A percentile compares a stretch with the other conserved stretches of the same genome.
These are phyloP conservation scores for Melanargia galathea DNA, from an alignment of 2,888 invertebrate species.

Conservation along the genomic window DNA sequence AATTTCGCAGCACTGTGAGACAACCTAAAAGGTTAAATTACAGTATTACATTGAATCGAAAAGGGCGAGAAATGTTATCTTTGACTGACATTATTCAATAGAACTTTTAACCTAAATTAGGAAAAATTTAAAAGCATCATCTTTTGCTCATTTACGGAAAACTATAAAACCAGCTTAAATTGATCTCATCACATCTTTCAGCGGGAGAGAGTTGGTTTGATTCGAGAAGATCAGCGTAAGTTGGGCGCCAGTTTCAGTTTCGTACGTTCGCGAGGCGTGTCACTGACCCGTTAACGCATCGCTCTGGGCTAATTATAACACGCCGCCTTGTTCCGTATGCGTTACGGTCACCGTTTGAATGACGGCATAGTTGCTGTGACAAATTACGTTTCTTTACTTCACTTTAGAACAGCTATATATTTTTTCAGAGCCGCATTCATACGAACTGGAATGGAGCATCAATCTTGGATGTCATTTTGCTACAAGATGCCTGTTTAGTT, in stretches of 20 bases:
- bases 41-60: neutral
- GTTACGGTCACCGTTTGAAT: slow-evolving; percentile 27
- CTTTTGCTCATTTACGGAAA: slow-evolving; percentile 4
- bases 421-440: neutral
- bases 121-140: neutral
- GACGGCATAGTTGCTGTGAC: slow-evolving; percentile 34
- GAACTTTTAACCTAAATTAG: slow-evolving; percentile 8
- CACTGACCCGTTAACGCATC: slow-evolving; percentile 78
- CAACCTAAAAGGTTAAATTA: too few species aligned
- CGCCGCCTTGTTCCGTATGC: slow-evolving; percentile 59
- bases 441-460: too few species aligned
- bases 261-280: slow-evolving; percentile 62
- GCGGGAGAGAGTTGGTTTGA: slow-evolving; percentile 27
- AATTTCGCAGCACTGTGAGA: too few species aligned
- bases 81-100: neutral
- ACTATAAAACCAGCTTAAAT: slow-evolving; percentile 11
- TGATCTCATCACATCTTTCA: slow-evolving; percentile 25
- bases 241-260: slow-evolving; percentile 55
- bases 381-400: slow-evolving; percentile 10
- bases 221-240: slow-evolving; percentile 47
- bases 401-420: neutral
- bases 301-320: slow-evolving; percentile 74
- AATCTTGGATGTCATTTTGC: too few species aligned
- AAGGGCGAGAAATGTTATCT: neutral
- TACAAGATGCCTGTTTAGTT: too few species aligned